Conservation (phyloP, 2,888 invertebrate genomes). For the Plebejus argus region DNA sequence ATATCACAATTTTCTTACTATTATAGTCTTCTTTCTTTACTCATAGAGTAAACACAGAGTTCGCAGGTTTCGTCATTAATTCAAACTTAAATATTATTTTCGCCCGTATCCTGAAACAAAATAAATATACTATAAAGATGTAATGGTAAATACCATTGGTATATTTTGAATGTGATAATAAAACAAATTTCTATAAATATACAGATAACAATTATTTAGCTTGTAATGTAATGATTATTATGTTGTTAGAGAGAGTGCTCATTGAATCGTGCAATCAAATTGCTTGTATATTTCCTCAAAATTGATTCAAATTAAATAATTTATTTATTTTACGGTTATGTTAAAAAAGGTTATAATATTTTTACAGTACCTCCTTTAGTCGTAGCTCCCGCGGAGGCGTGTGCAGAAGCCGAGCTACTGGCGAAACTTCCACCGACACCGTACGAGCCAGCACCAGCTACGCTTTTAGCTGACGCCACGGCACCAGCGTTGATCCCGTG, state of each 20-base stretch:
- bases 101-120: constrained; percentile 66
- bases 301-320: too few species aligned
- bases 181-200: not conserved
- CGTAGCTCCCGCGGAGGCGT: constrained; percentile 60
- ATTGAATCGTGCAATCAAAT: too few species aligned
- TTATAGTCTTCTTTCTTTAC: not conserved
- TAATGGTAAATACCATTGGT: not conserved
- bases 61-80: not conserved
- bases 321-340: not conserved
- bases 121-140: constrained; percentile 20
- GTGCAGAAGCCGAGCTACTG: constrained; percentile 64
- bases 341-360: not conserved
- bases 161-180: not conserved
- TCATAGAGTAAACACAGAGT: not conserved
- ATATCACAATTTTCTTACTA: constrained; percentile 8
- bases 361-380: constrained; percentile 59
- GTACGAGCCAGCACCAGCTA: constrained; percentile 47
- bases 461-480: constrained; percentile 55
- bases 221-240: too few species aligned
- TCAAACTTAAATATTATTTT: constrained; percentile 40
- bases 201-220: too few species aligned
- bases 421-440: constrained; percentile 56
- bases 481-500: constrained; percentile 40
- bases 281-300: too few species aligned
- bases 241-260: too few species aligned